phyloP scores from a whole-genome alignment of 2,888 invertebrate genomes.

The Slavum lentiscoides region DNA sequence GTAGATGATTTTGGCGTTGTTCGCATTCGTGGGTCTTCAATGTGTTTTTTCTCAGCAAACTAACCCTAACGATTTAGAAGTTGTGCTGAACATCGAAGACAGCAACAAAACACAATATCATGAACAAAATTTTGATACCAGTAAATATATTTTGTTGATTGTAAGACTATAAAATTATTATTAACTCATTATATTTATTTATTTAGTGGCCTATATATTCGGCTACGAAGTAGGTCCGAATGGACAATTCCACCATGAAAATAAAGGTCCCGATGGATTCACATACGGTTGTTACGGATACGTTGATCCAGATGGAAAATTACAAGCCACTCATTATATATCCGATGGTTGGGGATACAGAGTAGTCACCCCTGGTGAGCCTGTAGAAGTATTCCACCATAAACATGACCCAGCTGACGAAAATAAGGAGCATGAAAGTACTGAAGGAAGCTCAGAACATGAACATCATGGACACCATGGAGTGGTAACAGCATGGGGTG shows the following conservation, averaged over 20 bases:
- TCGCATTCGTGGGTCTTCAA: slow-evolving; percentile 11
- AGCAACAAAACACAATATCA: slow-evolving; percentile 75
- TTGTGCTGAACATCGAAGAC: slow-evolving; percentile 74
- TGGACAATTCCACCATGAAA: slow-evolving; percentile 79
- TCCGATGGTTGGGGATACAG: slow-evolving; percentile 79
- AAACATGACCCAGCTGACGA: slow-evolving; percentile 59
- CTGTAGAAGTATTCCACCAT: slow-evolving; percentile 70
- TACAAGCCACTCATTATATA: slow-evolving; percentile 74
- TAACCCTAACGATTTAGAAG: slow-evolving; percentile 63
- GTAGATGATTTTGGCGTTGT: slow-evolving; percentile 25
- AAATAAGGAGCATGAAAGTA: slow-evolving; percentile 53
- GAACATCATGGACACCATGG: slow-evolving; percentile 62
- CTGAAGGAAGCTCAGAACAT: slow-evolving; percentile 56
- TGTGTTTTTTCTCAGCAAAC: slow-evolving; percentile 52
- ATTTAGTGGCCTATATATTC: slow-evolving; percentile 60
- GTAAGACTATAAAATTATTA: background rate
- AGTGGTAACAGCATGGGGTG: slow-evolving; percentile 68
- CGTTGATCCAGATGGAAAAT: slow-evolving; percentile 69
- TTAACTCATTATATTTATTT: background rate
- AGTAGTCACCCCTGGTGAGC: slow-evolving; percentile 71
- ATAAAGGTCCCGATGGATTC: slow-evolving; percentile 74
- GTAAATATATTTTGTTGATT: slow-evolving; percentile 63
- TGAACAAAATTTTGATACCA: slow-evolving; percentile 75
- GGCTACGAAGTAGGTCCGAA: slow-evolving; percentile 77
- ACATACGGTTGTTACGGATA: slow-evolving; percentile 82